phyloP scores from a whole-genome alignment of 2,888 invertebrate genomes.

The Plagodis pulveraria region DNA sequence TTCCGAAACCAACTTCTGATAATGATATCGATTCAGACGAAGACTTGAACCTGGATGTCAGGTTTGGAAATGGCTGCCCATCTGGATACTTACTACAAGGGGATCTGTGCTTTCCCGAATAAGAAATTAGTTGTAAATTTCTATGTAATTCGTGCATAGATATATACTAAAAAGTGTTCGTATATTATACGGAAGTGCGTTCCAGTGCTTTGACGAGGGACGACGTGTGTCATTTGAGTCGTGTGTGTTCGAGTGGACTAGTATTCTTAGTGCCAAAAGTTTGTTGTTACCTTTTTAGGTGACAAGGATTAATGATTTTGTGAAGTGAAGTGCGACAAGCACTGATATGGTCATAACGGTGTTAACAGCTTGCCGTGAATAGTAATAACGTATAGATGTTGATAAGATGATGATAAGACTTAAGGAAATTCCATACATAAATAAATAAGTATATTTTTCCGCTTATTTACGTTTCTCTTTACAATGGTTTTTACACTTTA shows the following conservation, averaged over 20 bases:
- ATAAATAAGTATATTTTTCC: too few species aligned
- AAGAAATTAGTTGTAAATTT: conserved; percentile 29
- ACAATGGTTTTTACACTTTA: too few species aligned
- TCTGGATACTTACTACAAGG: conserved; percentile 18
- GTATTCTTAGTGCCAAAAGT: conserved; percentile 22
- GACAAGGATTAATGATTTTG: conserved; percentile 20
- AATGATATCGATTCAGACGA: conserved; percentile 44
- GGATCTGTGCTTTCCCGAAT: conserved; percentile 42
- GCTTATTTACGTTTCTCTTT: too few species aligned
- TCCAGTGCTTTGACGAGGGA: conserved; percentile 22
- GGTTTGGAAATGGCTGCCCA: conserved; percentile 36
- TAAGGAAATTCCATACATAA: too few species aligned
- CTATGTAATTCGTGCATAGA: not conserved
- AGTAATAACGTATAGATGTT: not conserved
- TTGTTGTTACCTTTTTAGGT: conserved; percentile 15
- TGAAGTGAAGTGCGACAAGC: conserved; percentile 10
- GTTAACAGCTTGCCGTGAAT: not conserved
- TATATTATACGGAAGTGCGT: conserved; percentile 7
- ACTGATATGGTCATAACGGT: not conserved
- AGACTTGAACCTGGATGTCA: conserved; percentile 42
- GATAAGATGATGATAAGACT: too few species aligned
- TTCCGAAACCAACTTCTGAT: conserved; percentile 34
- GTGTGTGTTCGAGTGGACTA: conserved; percentile 7
- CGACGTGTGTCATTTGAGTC: conserved; percentile 7
- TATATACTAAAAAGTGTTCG: not conserved